These are phyloP conservation scores for Centropus unirufus DNA, from an alignment of 2,113 vertebrate genomes.

Conservation along the genomic window DNA sequence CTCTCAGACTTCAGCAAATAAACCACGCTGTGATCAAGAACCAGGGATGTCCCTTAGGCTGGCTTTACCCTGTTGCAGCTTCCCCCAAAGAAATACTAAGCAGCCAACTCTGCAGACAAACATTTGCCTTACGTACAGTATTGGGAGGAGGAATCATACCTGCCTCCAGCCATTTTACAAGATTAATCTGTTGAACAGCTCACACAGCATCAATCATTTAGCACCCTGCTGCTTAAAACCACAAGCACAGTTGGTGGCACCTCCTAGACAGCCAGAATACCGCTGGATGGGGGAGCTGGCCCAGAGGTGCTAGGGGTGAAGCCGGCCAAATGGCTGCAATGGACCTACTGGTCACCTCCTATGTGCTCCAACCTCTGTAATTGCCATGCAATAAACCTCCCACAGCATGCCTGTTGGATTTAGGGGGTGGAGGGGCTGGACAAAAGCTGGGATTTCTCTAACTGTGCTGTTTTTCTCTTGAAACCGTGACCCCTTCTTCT, in stretches of 20 bases:
- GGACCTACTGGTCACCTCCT: neutral
- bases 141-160: neutral
- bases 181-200: neutral
- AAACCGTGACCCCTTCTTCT: neutral
- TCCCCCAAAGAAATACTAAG: neutral
- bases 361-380: neutral
- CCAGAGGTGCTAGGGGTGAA: accelerated
- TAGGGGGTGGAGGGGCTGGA: accelerated
- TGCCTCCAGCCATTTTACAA: neutral
- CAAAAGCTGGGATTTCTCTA: neutral
- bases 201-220: neutral
- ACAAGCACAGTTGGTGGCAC: neutral
- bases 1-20: neutral
- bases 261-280: neutral
- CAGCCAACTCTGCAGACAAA: neutral
- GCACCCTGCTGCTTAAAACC: neutral
- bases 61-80: neutral
- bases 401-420: neutral
- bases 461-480: neutral
- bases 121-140: neutral
- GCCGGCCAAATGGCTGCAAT: neutral
- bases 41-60: neutral
- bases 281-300: neutral
- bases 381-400: neutral
- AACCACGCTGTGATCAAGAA: neutral